phyloP scores from a whole-genome alignment of 2,797 vertebrate species.

The Chelon labrosus region DNA sequence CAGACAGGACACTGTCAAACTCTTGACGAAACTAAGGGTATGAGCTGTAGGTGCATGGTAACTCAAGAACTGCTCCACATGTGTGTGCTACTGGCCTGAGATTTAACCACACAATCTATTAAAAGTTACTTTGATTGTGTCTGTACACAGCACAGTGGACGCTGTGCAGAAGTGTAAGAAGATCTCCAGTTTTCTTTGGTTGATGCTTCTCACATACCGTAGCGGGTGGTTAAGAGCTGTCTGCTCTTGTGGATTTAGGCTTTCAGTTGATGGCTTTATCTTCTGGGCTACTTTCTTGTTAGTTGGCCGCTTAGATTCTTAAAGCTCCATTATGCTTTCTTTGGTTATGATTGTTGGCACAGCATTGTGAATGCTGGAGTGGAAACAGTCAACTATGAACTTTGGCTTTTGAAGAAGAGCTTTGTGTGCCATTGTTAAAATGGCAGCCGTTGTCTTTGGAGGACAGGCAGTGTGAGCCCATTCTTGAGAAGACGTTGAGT shows the following conservation, averaged over 20 bases:
- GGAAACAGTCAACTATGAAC: slow-evolving; percentile 33
- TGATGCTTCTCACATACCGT: slow-evolving; percentile 30
- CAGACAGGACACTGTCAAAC: slow-evolving; percentile 31
- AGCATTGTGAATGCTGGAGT: too few species aligned
- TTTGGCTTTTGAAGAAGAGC: slow-evolving; percentile 58
- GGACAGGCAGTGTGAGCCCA: slow-evolving; percentile 8
- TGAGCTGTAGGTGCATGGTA: too few species aligned
- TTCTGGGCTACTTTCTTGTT: slow-evolving; percentile 41
- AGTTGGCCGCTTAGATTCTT: slow-evolving; percentile 22
- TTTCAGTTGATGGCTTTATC: slow-evolving; percentile 33
- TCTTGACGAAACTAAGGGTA: too few species aligned
- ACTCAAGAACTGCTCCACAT: too few species aligned
- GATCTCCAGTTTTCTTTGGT: slow-evolving; percentile 42
- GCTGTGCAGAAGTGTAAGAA: slow-evolving; percentile 51
- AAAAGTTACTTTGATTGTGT: slow-evolving; percentile 32
- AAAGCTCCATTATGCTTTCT: too few species aligned
- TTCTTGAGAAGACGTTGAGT: slow-evolving; percentile 25
- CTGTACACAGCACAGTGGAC: slow-evolving; percentile 41
- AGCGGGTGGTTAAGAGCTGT: slow-evolving; percentile 22
- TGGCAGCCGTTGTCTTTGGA: not conserved
- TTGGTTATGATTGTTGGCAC: too few species aligned
- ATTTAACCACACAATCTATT: slow-evolving; percentile 36
- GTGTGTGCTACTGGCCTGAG: too few species aligned
- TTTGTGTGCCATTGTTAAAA: slow-evolving; percentile 53
- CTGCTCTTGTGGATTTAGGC: slow-evolving; percentile 24